Base-by-base conservation (phyloP, 2,113 vertebrate genomes). In the Psophia crepitans region DNA sequence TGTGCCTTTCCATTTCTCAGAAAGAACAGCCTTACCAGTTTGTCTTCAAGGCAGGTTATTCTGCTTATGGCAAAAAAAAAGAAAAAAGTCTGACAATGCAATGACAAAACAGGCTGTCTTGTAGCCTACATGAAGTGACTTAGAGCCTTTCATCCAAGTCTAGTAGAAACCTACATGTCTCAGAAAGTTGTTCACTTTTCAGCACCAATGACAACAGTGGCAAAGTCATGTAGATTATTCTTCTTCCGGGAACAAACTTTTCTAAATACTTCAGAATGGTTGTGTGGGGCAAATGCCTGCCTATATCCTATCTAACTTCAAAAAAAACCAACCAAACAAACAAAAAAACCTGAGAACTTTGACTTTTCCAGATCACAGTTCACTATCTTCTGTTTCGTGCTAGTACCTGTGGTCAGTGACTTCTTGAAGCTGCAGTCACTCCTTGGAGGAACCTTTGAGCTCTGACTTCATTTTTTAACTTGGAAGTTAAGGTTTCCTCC, bases 11-110 rank as follows among this genome's bases (percentile, higher is more conserved):
- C 20, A 35, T 44, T 92, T 93, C 22, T 84, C 64, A 46, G 16
- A 48, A 5, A 18, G 12, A 84, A 11, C 5, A 69, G 32, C 9
- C 32, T 41, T 32, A 79, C 18, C 14, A 68, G n/a, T 54, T 53
- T 54, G 6, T 64, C 51, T 79, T 69, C 54, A 78, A 35, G 44
- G 30, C 37, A 79, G 12, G 48, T 68, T 73, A 48, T 57, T 73
- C 46, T 66, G 39, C 53, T 77, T 56, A 65, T 8, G 17, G 32
- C 6, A 60, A 43, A 61, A 28, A 85, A 69, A 70, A 49, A 48
- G 22, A 48, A 53, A 11, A 3, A 3, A 39, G 22, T 20, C 22
- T 73, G 53, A 13, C 4, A 1, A 26, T 51, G 9, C 3, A 1
- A 24, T 49, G 53, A 39, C 23, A 81, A 71, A 89, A 60, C 9